Evolutionary conservation across 1,140 invertebrate genomes (phyloP).

Genomic region (Artemia franciscana): DNA sequence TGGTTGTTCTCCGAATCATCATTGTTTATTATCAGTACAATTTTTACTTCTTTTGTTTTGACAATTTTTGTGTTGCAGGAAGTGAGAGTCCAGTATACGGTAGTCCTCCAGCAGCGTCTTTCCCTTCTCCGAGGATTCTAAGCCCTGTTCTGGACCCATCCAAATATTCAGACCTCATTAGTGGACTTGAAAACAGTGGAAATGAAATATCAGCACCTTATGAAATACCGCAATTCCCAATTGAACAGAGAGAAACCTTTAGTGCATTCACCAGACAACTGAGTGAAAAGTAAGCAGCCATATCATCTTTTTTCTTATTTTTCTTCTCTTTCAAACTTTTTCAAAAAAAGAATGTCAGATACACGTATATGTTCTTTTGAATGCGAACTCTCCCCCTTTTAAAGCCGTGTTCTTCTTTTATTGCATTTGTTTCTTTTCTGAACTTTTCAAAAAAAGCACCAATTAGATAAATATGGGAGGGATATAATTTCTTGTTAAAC

Average conservation of each 20-base stretch:
- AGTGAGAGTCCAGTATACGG: constrained; percentile 14
- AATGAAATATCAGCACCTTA: constrained; percentile 83
- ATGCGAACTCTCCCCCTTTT: constrained; percentile 1
- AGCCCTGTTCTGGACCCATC: constrained; percentile 22
- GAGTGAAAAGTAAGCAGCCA: constrained; percentile 47
- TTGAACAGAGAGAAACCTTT: constrained; percentile 86
- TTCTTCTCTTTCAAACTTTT: too few species aligned
- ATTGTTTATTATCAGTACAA: too few species aligned
- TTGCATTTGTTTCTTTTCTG: background rate
- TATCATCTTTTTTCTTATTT: background rate
- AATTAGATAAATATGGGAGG: too few species aligned
- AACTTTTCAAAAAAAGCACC: too few species aligned
- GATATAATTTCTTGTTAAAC: too few species aligned
- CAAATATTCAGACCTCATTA: constrained; percentile 20
- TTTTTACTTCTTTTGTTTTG: too few species aligned
- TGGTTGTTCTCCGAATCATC: too few species aligned
- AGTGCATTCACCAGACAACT: constrained; percentile 71
- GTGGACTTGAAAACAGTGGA: constrained; percentile 27
- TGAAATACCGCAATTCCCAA: constrained; percentile 86
- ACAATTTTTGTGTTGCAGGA: constrained; percentile 10
- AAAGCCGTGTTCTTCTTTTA: background rate
- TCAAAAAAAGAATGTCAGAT: too few species aligned
- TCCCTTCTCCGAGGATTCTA: constrained; percentile 16
- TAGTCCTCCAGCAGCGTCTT: constrained; percentile 13
- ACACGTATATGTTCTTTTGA: too few species aligned